Conservation (phyloP, 2,888 invertebrate species). For the Taphrorychus bicolor region DNA sequence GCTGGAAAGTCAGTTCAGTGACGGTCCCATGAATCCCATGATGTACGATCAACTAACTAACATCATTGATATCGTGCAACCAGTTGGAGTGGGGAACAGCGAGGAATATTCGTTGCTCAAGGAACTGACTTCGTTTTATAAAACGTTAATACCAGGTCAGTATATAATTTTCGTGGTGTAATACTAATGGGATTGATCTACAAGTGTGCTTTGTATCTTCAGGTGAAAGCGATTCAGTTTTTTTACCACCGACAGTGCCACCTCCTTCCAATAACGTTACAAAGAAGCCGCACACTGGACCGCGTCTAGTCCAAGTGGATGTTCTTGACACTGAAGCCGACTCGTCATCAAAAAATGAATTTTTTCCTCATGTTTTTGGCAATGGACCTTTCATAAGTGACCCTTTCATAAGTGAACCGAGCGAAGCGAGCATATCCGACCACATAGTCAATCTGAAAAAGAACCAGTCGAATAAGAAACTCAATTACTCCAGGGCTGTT, state of each 20-base stretch:
- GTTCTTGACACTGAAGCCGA: constrained; percentile 53
- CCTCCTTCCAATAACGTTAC: neutral
- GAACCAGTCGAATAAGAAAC: constrained; percentile 52
- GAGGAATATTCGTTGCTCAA: constrained; percentile 47
- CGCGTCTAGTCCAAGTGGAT: constrained; percentile 53
- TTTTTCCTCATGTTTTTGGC: too few species aligned
- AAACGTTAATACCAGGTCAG: constrained; percentile 57
- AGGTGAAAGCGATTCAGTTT: constrained; percentile 57
- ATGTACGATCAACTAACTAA: constrained; percentile 36
- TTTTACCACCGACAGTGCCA: constrained; percentile 51
- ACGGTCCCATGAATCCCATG: constrained; percentile 7
- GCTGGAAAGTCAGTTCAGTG: constrained; percentile 16
- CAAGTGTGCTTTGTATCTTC: constrained; percentile 3
- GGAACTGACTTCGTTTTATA: constrained; percentile 54
- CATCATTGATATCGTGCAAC: constrained; percentile 39
- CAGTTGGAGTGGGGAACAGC: constrained; percentile 40
- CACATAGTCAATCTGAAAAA: constrained; percentile 59
- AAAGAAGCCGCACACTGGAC: constrained; percentile 51
- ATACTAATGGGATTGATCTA: neutral
- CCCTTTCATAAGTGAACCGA: constrained; percentile 24
- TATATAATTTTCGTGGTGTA: neutral
- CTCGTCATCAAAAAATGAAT: constrained; percentile 37
- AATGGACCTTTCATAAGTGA: too few species aligned
- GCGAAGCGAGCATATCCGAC: constrained; percentile 57
- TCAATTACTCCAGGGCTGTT: constrained; percentile 62